Evolutionary conservation across 2,113 vertebrate genomes (phyloP).

Genomic region (Melanerpes formicivorus): DNA sequence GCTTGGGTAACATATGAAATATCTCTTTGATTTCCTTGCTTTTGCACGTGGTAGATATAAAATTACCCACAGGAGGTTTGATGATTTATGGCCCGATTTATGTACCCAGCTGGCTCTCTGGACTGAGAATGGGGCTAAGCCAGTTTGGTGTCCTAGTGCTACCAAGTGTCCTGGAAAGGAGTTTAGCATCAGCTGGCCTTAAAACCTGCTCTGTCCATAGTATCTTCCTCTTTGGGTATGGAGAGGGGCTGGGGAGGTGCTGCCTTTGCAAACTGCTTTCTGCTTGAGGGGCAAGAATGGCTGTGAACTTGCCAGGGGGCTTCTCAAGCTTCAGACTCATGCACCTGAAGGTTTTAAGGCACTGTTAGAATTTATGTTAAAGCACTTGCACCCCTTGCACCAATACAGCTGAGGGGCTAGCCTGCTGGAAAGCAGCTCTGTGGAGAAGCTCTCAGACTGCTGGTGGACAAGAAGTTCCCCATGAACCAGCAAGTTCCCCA

Average conservation of each 20-base stretch:
- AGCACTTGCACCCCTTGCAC: no score
- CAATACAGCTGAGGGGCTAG: no score
- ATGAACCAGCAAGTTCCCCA: no score
- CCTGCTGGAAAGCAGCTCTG: no score
- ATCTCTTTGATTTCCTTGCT: background rate
- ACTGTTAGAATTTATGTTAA: background rate
- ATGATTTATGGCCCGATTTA: background rate
- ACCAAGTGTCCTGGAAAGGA: background rate
- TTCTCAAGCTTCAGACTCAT: background rate
- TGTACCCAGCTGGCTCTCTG: background rate
- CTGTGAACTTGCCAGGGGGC: no score
- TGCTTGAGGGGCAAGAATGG: background rate
- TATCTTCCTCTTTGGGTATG: accelerated
- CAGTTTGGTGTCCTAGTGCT: accelerated
- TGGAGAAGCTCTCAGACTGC: no score
- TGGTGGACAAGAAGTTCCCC: no score
- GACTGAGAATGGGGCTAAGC: no score
- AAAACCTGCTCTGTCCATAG: accelerated
- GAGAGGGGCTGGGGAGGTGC: background rate
- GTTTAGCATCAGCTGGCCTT: background rate
- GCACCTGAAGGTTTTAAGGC: background rate
- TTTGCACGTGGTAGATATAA: background rate
- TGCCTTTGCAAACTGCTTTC: background rate
- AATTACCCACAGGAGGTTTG: background rate
- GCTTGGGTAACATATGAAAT: background rate